phyloP scores from a whole-genome alignment of 35 echinoderm and acorn worm species.

The Amphiura filiformis region DNA sequence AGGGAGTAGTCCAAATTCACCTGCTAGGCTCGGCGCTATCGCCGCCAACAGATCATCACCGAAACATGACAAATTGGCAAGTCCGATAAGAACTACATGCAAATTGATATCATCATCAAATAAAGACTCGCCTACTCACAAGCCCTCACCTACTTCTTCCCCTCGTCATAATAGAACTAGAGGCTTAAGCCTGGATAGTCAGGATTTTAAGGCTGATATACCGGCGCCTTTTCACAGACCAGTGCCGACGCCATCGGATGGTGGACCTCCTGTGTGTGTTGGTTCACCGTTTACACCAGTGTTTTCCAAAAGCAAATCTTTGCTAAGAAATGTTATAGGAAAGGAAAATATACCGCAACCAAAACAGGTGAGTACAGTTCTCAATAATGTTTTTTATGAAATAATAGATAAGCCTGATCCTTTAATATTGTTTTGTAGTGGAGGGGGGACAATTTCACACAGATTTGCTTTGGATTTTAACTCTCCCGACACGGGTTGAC shows the following conservation, averaged over 20 bases:
- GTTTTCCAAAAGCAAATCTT: conserved; percentile 56
- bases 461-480: too few relatives aligned
- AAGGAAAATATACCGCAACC: conserved; percentile 15
- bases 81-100: neutral
- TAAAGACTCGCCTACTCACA: conserved; percentile 6
- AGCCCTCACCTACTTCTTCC: conserved; percentile 41
- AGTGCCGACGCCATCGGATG: conserved; percentile 17
- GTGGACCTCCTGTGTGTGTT: conserved; percentile 20
- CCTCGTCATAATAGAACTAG: conserved; percentile 28
- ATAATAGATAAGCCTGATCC: too few relatives aligned
- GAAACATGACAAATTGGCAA: neutral
- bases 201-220: conserved; percentile 50
- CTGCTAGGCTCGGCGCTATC: too few relatives aligned
- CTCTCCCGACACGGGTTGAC: too few relatives aligned
- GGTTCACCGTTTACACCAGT: conserved; percentile 50
- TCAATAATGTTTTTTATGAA: too few relatives aligned
- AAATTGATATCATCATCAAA: neutral
- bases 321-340: conserved; percentile 62
- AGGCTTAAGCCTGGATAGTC: conserved; percentile 32
- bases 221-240: conserved; percentile 39
- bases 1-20: too few relatives aligned
- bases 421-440: too few relatives aligned
- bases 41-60: neutral
- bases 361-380: conserved; percentile 12
- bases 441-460: too few relatives aligned